Evolutionary conservation across 2,888 invertebrate species (phyloP), one percentile per base, ranked within the genome.

Genomic region (Macroteleia sp.): DNA sequence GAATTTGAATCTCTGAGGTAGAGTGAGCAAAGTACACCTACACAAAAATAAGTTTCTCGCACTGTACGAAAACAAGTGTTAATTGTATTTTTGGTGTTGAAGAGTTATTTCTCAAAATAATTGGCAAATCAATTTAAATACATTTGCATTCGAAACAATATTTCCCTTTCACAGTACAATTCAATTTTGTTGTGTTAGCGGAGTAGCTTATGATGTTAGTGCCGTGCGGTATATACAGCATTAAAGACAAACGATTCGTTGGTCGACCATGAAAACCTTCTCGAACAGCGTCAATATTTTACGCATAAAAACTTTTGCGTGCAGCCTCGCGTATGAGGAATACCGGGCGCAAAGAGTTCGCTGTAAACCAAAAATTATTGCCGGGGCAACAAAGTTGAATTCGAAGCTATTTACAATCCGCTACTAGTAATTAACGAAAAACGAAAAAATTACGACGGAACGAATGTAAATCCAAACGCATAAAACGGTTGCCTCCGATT

Each of bases 341-440:
- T 59, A 44, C 42, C 36, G 25, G 14, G 16, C 10, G n/a, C n/a
- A n/a, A 25, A 20, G 25, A 10, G 36, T 30, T 6, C 39, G 14
- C 20, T 57, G 41, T 30, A 69, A 57, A 57, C 41, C 12, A 41
- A 42, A 64, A 73, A 39, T 64, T 73, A 73, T 57, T 50, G 50
- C 36, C 12, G 46, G 8, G 4, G 48, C 10, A 41, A 19, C 42
- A 64, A 57, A 56, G 64, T 73, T 57, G 42, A 50, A 64, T 57
- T 48, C 34, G 14, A 32, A 73, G 54, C 50, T 73, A 64, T 64
- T 64, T 73, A 64, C 64, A 73, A 54, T 19, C 9, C 28, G 39
- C 39, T 46, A 62, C 48, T 36, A 54, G 46, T 54, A 71, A 62
- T 71, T 54, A 56, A 59, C 54, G 32, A 44, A 25, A 25, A 25